These are phyloP conservation scores for Mimachlamys varia DNA, from an alignment of 2,888 invertebrate genomes.

Conservation along the genomic window DNA sequence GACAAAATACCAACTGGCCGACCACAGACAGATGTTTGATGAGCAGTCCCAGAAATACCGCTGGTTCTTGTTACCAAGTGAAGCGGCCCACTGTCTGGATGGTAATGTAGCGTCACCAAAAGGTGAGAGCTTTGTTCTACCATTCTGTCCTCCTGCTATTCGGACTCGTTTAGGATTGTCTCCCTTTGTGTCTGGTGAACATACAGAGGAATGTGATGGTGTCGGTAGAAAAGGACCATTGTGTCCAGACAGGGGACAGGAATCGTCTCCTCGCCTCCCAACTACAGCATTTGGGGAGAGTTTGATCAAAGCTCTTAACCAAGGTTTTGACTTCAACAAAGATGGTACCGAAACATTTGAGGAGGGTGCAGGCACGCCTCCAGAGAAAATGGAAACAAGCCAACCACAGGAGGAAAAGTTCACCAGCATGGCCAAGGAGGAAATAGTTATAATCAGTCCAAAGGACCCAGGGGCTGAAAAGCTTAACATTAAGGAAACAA, in stretches of 20 bases:
- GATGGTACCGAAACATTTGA: background rate
- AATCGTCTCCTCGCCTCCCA: background rate
- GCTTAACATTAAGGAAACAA: background rate
- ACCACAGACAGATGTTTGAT: slow-evolving; percentile 89
- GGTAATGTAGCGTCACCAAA: slow-evolving; percentile 38
- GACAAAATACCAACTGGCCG: slow-evolving; percentile 82
- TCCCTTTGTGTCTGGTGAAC: slow-evolving; percentile 44
- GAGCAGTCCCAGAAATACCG: slow-evolving; percentile 87
- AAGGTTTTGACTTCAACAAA: background rate
- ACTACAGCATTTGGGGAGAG: background rate
- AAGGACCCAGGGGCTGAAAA: background rate
- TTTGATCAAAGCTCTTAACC: background rate
- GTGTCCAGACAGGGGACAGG: background rate
- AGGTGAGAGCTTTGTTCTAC: slow-evolving; percentile 51
- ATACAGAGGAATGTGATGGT: background rate
- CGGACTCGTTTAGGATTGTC: slow-evolving; percentile 57
- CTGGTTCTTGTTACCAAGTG: slow-evolving; percentile 95
- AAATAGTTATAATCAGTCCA: too few relatives aligned
- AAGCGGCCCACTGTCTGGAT: slow-evolving; percentile 86
- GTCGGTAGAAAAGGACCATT: too few relatives aligned
- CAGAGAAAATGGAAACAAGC: background rate
- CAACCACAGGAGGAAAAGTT: too few relatives aligned
- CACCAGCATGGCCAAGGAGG: too few relatives aligned
- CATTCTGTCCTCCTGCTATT: slow-evolving; percentile 66
- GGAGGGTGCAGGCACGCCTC: background rate